Evolutionary conservation across 1,140 invertebrate genomes (phyloP).

Genomic region (Pseudomyrmex cubaensis): DNA sequence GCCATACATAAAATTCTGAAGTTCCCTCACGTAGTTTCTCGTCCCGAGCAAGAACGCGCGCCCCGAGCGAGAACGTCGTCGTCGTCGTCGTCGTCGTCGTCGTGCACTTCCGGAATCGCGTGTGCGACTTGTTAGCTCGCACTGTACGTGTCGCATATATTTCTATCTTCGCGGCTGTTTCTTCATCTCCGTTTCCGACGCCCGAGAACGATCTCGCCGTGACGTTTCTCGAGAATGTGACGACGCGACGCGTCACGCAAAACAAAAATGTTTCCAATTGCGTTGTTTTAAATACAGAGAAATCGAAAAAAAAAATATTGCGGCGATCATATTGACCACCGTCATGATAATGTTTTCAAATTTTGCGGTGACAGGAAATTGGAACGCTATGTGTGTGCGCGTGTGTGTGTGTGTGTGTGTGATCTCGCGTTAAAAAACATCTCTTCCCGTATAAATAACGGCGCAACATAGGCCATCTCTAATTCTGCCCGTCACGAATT

Average conservation of each 20-base stretch:
- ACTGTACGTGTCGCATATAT: constrained; percentile 41
- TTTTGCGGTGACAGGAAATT: constrained; percentile 2
- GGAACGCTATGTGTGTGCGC: neutral
- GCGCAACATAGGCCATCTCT: neutral
- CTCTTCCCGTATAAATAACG: constrained; percentile 41
- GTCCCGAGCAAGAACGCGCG: constrained; percentile 23
- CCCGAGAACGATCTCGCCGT: constrained; percentile 16
- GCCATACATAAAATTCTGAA: constrained; percentile 81
- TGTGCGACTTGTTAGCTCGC: constrained; percentile 62
- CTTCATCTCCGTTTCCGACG: constrained; percentile 41
- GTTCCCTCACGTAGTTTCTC: constrained; percentile 75
- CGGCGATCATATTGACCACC: constrained; percentile 17
- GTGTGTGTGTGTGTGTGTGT: no score
- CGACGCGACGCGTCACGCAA: neutral
- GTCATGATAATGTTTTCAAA: neutral
- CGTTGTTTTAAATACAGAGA: neutral
- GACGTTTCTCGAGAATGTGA: constrained; percentile 11
- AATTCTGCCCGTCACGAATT: neutral
- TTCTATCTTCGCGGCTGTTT: constrained; percentile 57
- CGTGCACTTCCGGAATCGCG: constrained; percentile 63
- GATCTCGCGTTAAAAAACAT: constrained; percentile 20
- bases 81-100: constrained; percentile 1
- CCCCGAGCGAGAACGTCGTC: constrained; percentile 35
- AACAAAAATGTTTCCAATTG: neutral
- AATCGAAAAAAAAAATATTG: no score